Evolutionary conservation across 2,888 invertebrate species (phyloP).

Genomic region (Branchinecta sandiegonensis): DNA sequence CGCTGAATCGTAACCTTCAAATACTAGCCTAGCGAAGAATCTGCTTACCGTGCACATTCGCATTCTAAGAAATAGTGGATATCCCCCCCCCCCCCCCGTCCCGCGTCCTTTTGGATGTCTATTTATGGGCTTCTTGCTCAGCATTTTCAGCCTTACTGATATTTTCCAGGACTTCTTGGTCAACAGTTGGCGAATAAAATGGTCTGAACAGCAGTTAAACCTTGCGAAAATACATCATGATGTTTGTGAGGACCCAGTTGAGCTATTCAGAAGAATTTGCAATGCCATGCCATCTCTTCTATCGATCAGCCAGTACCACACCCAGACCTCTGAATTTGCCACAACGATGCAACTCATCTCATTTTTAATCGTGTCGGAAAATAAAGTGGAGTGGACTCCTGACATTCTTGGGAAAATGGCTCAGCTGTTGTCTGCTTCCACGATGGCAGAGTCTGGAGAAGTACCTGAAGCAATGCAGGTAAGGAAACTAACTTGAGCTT

Average conservation of each 20-base stretch:
- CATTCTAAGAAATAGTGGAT: too few species aligned
- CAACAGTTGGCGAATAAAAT: conserved; percentile 31
- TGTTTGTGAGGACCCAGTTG: conserved; percentile 30
- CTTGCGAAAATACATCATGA: conserved; percentile 34
- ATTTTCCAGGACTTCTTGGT: conserved; percentile 32
- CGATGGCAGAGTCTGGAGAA: conserved; percentile 56
- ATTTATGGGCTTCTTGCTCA: too few species aligned
- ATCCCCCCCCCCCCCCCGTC: too few species aligned
- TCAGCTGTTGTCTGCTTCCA: conserved; percentile 48
- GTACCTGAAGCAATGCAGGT: conserved; percentile 44
- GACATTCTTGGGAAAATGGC: conserved; percentile 56
- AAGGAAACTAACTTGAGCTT: background rate
- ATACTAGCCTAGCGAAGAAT: too few species aligned
- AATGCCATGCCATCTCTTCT: conserved; percentile 25
- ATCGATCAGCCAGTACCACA: conserved; percentile 36
- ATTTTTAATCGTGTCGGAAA: conserved; percentile 30
- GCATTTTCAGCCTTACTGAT: background rate
- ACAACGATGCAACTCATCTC: conserved; percentile 28
- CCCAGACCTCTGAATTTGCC: conserved; percentile 33
- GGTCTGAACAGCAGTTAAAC: conserved; percentile 32
- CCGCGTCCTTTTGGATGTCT: too few species aligned
- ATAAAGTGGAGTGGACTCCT: conserved; percentile 40
- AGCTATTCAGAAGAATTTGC: conserved; percentile 35
- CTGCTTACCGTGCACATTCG: too few species aligned
- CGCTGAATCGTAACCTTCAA: too few species aligned